Evolutionary conservation across 2,888 invertebrate genomes (phyloP), one percentile per base, ranked within the genome.

Genomic region (Scaptomyza flava): DNA sequence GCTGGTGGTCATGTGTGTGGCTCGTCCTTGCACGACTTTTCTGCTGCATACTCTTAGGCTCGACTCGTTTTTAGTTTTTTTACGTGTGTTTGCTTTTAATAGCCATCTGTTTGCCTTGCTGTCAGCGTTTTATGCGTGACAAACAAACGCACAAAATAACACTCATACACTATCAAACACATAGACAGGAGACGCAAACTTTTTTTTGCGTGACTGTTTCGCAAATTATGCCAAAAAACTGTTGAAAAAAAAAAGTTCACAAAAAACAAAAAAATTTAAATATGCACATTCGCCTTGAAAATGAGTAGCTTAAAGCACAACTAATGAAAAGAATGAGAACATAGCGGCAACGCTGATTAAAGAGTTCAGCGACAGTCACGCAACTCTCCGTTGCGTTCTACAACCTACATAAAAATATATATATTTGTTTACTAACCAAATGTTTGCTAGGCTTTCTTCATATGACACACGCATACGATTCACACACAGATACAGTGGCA

Each of bases 31-130:
- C 87, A 78, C 78, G 78, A 56, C 64, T 75, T 71, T 77, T 47
- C 56, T 54, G 82, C 69, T 67, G 81, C 71, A 81, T 70, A 72
- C 72, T 87, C 74, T 87, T 74, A 74, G 87, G 81, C 76, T 68
- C 80, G 63, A 62, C 65, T 59, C 71, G 50, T 57, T 56, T 71
- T 82, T 83, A 72, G 73, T 86, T 87, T 76, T 76, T 72, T 58
- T 68, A 79, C 80, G 69, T 80, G 75, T 79, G 81, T 86, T 86
- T 87, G 73, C 83, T 85, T 82, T 82, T 82, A 81, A 81, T 87
- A 82, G 86, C 79, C 80, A 73, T 63, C 68, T 82, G 88, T 87
- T 85, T 85, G 82, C 86, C 63, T 66, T 72, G 86, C 80, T 80
- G 80, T 80, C 86, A 80, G 79, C 82, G 65, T 82, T 79, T 82